These are phyloP conservation scores for Clarias macrocephalus DNA, from an alignment of 2,113 vertebrate species.

Conservation along the genomic window DNA sequence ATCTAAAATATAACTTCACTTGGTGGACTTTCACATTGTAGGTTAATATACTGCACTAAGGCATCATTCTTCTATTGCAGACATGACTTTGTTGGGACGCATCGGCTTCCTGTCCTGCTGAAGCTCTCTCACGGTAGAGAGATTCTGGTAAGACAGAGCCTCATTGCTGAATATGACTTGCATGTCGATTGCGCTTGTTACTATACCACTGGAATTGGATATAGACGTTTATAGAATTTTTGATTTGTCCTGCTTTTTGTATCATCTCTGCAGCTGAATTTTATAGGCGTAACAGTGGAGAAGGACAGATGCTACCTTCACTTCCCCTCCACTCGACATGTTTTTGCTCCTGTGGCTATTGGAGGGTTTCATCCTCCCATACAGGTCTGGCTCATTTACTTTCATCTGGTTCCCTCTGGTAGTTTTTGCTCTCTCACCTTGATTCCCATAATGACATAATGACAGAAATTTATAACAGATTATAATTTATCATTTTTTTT, in stretches of 20 bases:
- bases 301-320: conserved; percentile 73
- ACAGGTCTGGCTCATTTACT: conserved; percentile 77
- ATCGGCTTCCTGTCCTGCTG: conserved; percentile 83
- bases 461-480: not conserved
- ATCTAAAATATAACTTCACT: not conserved
- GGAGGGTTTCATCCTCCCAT: conserved; percentile 74
- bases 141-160: conserved; percentile 81
- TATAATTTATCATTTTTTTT: no score
- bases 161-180: not conserved
- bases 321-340: conserved; percentile 77
- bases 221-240: not conserved
- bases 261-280: conserved; percentile 76
- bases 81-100: conserved; percentile 78
- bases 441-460: not conserved
- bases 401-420: not conserved
- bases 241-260: not conserved
- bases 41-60: not conserved
- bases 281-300: conserved; percentile 80
- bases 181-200: not conserved
- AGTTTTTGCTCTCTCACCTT: not conserved
- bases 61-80: conserved; percentile 66
- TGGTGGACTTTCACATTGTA: not conserved
- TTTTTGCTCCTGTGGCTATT: conserved; percentile 78
- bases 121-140: conserved; percentile 89
- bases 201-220: not conserved